Evolutionary conservation across 2,888 invertebrate genomes (phyloP), one percentile per base, ranked within the genome.

Genomic region (Cecidostiba fungosa): DNA sequence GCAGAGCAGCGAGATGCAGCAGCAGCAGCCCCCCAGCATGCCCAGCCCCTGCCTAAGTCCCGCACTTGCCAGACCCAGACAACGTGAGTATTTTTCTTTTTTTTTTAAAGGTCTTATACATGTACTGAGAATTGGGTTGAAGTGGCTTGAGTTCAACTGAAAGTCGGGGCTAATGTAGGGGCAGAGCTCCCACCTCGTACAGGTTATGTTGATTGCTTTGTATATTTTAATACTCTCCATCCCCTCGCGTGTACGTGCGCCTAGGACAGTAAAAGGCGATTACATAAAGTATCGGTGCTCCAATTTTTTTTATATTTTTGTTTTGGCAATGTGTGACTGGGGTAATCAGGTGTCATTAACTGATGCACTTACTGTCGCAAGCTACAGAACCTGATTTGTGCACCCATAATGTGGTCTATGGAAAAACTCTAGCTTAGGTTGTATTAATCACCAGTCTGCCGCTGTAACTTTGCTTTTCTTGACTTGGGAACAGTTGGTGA

Each of bases 71-170:
- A 95, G 96, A 93, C 96, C 96, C 88, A 95, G 94, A 93, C 95
- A 95, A 91, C 94, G 96, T 96, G 93, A 95, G 96, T 90, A 76
- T 77, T 78, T 66, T 47, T n/a, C n/a, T n/a, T n/a, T n/a, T n/a
- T 76, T 72, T 19, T 32, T 26, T 4, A 19, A 10, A 3, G n/a
- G n/a, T 32, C 23, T 50, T 50, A 4, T 19, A 19, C 8, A 16
- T n/a, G 43, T 29, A 47, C 19, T 36, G 72, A 5, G 23, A 23
- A 29, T 19, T 36, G 4, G 32, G 4, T 36, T 26, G 19, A 19
- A 19, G 19, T 50, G 16, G 1, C 23, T 59, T 23, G 8, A 6
- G 8, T 23, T n/a, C 54, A 23, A n/a, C 10, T 19, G 54, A 19
- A 4, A 12, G 14, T n/a, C 70, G 70, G 72, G 39, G 43, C 6